These are phyloP conservation scores for Branchellion lobata DNA, from an alignment of 2,888 invertebrate species.

Conservation along the genomic window DNA sequence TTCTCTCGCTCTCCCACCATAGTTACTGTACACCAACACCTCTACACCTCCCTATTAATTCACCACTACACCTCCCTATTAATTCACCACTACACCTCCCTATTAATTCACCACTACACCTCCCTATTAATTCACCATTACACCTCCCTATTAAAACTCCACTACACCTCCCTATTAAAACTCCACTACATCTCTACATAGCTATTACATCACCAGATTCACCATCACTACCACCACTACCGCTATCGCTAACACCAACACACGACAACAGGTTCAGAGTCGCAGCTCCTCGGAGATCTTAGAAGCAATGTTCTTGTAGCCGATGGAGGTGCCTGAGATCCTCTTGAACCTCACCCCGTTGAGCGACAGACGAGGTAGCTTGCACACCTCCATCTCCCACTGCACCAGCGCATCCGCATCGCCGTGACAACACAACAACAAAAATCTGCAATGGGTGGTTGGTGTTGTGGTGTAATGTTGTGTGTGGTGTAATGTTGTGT, in stretches of 20 bases:
- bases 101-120: too few relatives aligned
- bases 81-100: too few relatives aligned
- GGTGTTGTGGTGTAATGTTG: too few relatives aligned
- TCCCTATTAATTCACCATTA: too few relatives aligned
- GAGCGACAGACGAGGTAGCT: conserved; percentile 91
- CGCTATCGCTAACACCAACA: too few relatives aligned
- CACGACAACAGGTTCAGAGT: conserved; percentile 65
- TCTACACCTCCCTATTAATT: too few relatives aligned
- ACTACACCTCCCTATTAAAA: too few relatives aligned
- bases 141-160: too few relatives aligned
- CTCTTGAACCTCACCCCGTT: conserved; percentile 83
- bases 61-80: too few relatives aligned
- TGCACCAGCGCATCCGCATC: conserved; percentile 95
- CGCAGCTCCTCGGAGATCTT: conserved; percentile 99
- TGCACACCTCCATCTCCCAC: conserved; percentile 78
- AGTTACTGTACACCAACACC: too few relatives aligned
- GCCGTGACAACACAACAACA: conserved; percentile 95
- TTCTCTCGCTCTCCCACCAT: too few relatives aligned
- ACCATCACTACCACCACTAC: neutral
- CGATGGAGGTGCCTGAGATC: conserved; percentile 80
- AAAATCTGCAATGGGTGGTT: conserved; percentile 69
- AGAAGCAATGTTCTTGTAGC: conserved; percentile 99
- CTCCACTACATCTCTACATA: neutral
- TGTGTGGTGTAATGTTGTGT: too few relatives aligned
- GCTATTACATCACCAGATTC: neutral